phyloP scores from a whole-genome alignment of 2,797 vertebrate species.

The Novumbra hubbsi region DNA sequence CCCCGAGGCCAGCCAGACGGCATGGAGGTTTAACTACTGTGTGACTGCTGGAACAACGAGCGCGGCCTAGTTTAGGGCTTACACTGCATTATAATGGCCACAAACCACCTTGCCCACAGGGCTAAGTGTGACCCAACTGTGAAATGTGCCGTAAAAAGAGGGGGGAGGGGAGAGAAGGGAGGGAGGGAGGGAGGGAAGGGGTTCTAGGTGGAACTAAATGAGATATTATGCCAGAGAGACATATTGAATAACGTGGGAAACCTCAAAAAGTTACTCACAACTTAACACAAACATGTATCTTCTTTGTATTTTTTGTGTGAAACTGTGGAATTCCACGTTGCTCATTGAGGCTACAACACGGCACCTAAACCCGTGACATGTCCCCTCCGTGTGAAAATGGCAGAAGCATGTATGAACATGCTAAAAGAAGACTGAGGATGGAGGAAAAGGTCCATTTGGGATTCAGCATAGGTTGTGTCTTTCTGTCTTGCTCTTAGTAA shows the following conservation, averaged over 20 bases:
- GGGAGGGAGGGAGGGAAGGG: slow-evolving; percentile 15
- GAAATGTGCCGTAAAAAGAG: slow-evolving; percentile 52
- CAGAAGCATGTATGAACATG: too few species aligned
- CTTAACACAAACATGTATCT: background rate
- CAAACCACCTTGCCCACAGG: slow-evolving; percentile 58
- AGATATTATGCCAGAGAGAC: slow-evolving; percentile 3
- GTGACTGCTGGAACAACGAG: slow-evolving; percentile 64
- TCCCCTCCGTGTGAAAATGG: too few species aligned
- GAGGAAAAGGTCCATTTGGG: background rate
- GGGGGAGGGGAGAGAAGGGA: background rate
- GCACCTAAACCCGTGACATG: background rate
- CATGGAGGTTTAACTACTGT: slow-evolving; percentile 50
- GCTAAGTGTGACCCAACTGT: slow-evolving; percentile 58
- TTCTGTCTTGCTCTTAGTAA: background rate
- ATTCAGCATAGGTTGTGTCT: too few species aligned
- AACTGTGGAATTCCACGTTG: too few species aligned
- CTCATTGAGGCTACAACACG: too few species aligned
- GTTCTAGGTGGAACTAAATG: background rate
- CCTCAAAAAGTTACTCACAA: background rate
- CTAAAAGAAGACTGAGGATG: too few species aligned
- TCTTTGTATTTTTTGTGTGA: background rate
- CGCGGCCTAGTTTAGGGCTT: slow-evolving; percentile 59
- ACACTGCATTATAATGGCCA: slow-evolving; percentile 64
- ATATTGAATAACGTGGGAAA: background rate
- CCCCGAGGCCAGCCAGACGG: slow-evolving; percentile 41